Evolutionary conservation across 2,797 vertebrate genomes (phyloP), one percentile per base, ranked within the genome.

Genomic region (Acomys russatus): DNA sequence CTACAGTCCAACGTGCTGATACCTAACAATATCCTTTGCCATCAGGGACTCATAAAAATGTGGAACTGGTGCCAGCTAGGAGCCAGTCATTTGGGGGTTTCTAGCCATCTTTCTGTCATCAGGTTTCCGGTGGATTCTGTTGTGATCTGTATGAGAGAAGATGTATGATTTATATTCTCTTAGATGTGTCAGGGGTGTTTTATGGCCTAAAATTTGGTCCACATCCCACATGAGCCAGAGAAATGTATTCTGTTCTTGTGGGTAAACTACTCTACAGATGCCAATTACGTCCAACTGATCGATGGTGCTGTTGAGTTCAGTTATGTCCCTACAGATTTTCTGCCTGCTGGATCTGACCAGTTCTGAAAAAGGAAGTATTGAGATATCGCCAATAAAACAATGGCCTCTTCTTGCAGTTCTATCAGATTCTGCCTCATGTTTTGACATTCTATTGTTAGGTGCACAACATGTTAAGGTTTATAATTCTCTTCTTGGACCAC

Each of bases 111-210:
- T 88, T 94, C 64, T 77, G 28, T 77, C 71, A 96, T 30, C 84
- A 84, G n/a, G 87, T 88, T 84, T 82, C 54, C 49, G 56, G 88
- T 94, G n/a, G 76, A 78, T 91, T 77, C 44, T 61, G 30, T 10
- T 91, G 71, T 71, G n/a, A 38, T 92, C 56, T 94, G 25, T 76
- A 49, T 76, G 44, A 94, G 63, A 49, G 54, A 35, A 71, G 70
- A 88, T 71, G 22, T 49, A 49, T 92, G 89, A 91, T 77, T 94
- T 84, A 94, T 84, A 88, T 66, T 44, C 63, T 96, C 70, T 93
- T 56, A 63, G 71, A 71, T 56, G 49, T 94, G 59, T 91, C 51
- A 91, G 33, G n/a, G 33, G 14, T 35, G 59, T 91, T 94, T 87
- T 74, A 56, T 74, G 23, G 59, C 14, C 38, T 17, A 4, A 54